phyloP scores from a whole-genome alignment of 2,113 vertebrate species.

The Anguilla rostrata region DNA sequence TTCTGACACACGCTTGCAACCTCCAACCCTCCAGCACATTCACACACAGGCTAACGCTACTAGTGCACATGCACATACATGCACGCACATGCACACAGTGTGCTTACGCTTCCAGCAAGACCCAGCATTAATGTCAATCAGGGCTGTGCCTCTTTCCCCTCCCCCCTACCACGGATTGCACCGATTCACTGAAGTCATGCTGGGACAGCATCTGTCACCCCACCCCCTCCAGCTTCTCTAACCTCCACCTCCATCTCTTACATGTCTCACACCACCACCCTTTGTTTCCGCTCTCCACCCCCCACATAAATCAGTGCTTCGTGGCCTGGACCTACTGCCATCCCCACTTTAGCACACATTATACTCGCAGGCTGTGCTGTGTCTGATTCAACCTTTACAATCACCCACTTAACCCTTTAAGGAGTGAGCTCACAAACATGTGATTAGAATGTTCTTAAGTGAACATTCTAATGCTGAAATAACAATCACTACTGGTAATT shows the following conservation, averaged over 20 bases:
- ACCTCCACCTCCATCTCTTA: constrained; percentile 33
- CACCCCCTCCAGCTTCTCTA: constrained; percentile 28
- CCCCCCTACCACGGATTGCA: constrained; percentile 22
- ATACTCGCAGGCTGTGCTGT: background rate
- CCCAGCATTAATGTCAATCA: constrained; percentile 38
- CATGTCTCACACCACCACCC: constrained; percentile 28
- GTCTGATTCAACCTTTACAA: background rate
- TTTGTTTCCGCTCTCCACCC: constrained; percentile 38
- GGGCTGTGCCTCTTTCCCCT: constrained; percentile 5
- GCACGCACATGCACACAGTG: constrained; percentile 29
- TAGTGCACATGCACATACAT: background rate
- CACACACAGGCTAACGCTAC: background rate
- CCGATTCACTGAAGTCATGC: constrained; percentile 52
- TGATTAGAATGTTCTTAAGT: too few relatives aligned
- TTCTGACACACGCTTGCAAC: background rate
- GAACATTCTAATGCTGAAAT: too few relatives aligned
- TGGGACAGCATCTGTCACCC: constrained; percentile 51
- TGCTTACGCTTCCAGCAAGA: background rate
- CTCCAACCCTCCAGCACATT: background rate
- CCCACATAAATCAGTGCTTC: background rate
- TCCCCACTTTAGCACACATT: background rate
- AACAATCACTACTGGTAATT: too few relatives aligned
- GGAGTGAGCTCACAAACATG: too few relatives aligned
- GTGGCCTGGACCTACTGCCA: background rate
- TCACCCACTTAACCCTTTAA: background rate